Percentiles rank a stretch among this genome's conserved stretches.
phyloP scores from a whole-genome alignment of 2,113 vertebrate genomes.

The Dasyurus viverrinus region DNA sequence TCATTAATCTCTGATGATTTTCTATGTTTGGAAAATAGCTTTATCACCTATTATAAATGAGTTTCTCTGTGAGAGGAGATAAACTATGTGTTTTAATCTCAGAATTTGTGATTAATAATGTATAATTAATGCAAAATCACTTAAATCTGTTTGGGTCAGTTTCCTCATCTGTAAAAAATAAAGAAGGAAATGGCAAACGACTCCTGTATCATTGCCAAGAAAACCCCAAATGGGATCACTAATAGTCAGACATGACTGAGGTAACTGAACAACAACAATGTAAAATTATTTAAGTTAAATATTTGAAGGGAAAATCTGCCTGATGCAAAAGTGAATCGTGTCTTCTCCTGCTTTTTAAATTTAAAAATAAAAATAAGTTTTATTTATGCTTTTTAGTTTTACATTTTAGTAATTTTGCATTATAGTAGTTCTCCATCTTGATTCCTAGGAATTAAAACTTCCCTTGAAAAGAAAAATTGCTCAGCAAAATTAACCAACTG shows the following conservation, averaged over 20 bases:
- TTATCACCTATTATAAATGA: not conserved
- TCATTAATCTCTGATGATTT: conserved; percentile 38
- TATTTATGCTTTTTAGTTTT: not conserved
- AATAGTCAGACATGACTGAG: not conserved
- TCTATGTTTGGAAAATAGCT: conserved; percentile 34
- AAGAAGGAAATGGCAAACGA: not conserved
- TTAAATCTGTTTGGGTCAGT: not conserved
- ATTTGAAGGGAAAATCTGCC: not conserved
- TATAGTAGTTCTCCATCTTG: not conserved
- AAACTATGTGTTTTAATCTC: not conserved
- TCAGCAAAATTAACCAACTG: not conserved
- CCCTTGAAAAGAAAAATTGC: not conserved
- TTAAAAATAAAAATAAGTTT: not conserved
- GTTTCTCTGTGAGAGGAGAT: not conserved
- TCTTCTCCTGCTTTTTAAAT: not conserved
- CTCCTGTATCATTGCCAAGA: not conserved
- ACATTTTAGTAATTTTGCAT: not conserved
- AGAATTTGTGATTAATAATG: not conserved
- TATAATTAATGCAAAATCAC: not conserved
- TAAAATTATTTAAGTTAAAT: not conserved
- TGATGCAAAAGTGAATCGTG: not conserved
- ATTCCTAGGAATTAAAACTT: not conserved
- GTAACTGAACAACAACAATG: not conserved
- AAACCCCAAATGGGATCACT: not conserved
- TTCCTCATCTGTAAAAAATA: not conserved